Evolutionary conservation across 1,140 invertebrate genomes (phyloP), one percentile per base, ranked within the genome.

Genomic region (Trialeurodes vaporariorum): DNA sequence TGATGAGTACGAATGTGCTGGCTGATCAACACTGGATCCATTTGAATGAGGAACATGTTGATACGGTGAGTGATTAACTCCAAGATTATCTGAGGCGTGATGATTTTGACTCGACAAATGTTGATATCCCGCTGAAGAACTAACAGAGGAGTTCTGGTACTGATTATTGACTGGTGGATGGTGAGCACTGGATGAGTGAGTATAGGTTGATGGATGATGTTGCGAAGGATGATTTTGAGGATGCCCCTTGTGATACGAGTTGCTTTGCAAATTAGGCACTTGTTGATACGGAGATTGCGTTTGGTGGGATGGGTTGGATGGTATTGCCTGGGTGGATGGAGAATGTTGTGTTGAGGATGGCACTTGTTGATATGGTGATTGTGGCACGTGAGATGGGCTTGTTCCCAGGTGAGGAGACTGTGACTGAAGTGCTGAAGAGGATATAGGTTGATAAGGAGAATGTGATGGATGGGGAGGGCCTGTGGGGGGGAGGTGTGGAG

Each of bases 1-100:
- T 49, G 34, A 49, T 9, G 34, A 17, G 17, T 49, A 17, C 17
- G 34, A 49, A 17, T 49, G 34, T 17, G 34, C 17, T 49, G n/a
- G n/a, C n/a, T n/a, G n/a, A n/a, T n/a, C n/a, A n/a, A 9, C 34
- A 49, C 58, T 59, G 58, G 25, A 26, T 24, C 49, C 61, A 66
- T 24, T 26, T n/a, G 24, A 58, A 25, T 65, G 63, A 40, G 69
- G 66, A 27, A 70, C 59, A 25, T 63, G 66, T 59, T 70, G 69
- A 26, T 70, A 70, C 25, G 69, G 69, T 59, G 66, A 2, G 63
- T 70, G 64, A 22, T 49, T 40, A 65, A 34, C 23, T 11, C 2
- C 34, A 24, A 34, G 27, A 2, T 27, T 34, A 27, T 25, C 34
- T 34, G 63, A n/a, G 1, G 58, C 27, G 23, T 66, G 26, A 23